These are phyloP conservation scores for Orius insidiosus DNA, from an alignment of 1,140 invertebrate species.

Conservation along the genomic window DNA sequence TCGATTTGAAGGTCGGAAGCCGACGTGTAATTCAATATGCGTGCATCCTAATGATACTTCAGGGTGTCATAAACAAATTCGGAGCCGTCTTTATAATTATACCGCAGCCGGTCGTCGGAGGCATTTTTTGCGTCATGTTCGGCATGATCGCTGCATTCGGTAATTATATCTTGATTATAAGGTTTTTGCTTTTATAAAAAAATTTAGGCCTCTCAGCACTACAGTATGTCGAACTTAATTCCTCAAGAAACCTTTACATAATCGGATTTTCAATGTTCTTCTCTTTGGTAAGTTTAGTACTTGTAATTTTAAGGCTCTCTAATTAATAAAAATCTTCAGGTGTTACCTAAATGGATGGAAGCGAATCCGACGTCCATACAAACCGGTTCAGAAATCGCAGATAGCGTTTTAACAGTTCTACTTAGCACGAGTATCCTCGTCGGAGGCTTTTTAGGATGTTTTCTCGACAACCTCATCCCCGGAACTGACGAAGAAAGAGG, in stretches of 20 bases:
- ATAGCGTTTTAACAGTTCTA: slow-evolving; percentile 59
- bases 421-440: slow-evolving; percentile 72
- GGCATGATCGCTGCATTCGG: slow-evolving; percentile 71
- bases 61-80: slow-evolving; percentile 65
- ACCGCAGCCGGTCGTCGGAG: slow-evolving; percentile 74
- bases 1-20: slow-evolving; percentile 72
- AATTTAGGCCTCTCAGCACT: slow-evolving; percentile 52
- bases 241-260: slow-evolving; percentile 67
- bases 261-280: slow-evolving; percentile 78
- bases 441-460: slow-evolving; percentile 57
- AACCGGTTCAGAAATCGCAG: slow-evolving; percentile 47
- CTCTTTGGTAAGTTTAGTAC: slow-evolving; percentile 37
- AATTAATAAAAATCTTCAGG: slow-evolving; percentile 23
- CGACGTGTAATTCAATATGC: slow-evolving; percentile 71
- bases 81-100: slow-evolving; percentile 76
- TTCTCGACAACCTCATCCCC: slow-evolving; percentile 72
- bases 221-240: slow-evolving; percentile 66
- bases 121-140: slow-evolving; percentile 73
- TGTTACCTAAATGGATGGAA: slow-evolving; percentile 59
- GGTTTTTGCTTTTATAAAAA: not conserved
- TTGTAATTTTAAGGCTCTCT: not conserved
- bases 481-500: slow-evolving; percentile 54
- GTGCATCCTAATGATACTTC: slow-evolving; percentile 55
- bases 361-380: slow-evolving; percentile 42
- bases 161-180: slow-evolving; percentile 24